Conservation (phyloP, 2,797 vertebrate genomes). For the Periophthalmus magnuspinnatus region DNA sequence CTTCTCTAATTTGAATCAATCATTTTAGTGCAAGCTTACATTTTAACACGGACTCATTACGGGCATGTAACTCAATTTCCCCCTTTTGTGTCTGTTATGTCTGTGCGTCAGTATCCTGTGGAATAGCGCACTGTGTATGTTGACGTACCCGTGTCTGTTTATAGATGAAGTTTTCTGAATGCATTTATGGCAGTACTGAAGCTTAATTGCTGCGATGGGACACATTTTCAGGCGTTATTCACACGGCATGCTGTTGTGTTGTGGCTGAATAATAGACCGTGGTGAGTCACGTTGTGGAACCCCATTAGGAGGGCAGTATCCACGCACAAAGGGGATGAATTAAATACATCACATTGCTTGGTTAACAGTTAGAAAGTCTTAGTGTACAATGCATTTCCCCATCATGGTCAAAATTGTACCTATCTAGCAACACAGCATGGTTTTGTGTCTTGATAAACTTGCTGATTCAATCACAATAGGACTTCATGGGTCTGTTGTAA, state of each 20-base stretch:
- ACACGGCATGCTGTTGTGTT: neutral
- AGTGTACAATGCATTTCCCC: too few species aligned
- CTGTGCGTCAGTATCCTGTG: neutral
- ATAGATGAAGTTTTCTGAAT: neutral
- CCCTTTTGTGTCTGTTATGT: too few species aligned
- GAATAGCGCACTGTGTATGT: slow-evolving; percentile 11
- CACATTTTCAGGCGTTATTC: neutral
- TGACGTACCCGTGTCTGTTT: neutral
- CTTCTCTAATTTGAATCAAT: neutral
- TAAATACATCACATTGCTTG: neutral
- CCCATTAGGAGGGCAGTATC: neutral
- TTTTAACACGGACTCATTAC: too few species aligned
- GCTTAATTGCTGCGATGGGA: slow-evolving; percentile 2
- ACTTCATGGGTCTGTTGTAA: neutral
- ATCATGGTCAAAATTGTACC: too few species aligned
- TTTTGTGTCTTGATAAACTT: too few species aligned
- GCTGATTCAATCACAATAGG: too few species aligned
- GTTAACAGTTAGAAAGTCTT: too few species aligned
- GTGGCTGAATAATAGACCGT: neutral
- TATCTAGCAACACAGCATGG: too few species aligned
- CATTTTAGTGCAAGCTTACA: too few species aligned
- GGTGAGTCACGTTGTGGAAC: slow-evolving; percentile 1
- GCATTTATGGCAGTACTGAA: neutral
- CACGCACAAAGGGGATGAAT: neutral
- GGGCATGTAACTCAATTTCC: too few species aligned